phyloP scores from a whole-genome alignment of 92 coral and sea anemone species.

The Porites evermanni region DNA sequence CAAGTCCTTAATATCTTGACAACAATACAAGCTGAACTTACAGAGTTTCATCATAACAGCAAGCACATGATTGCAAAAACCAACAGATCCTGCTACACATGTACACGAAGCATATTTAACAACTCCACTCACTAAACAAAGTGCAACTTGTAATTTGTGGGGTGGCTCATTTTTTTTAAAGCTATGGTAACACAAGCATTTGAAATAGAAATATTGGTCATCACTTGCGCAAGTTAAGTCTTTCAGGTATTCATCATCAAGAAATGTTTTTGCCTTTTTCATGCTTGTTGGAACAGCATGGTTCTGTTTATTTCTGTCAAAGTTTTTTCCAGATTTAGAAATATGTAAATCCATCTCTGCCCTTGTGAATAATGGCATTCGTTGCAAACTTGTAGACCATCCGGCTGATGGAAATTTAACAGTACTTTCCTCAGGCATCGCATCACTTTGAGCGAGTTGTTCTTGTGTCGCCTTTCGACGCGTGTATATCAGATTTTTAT shows the following conservation, averaged over 20 bases:
- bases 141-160: constrained; percentile 62
- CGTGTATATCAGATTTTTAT: background rate
- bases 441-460: constrained; percentile 6
- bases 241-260: constrained; percentile 32
- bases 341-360: constrained; percentile 53
- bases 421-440: background rate
- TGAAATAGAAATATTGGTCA: constrained; percentile 46
- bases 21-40: no score
- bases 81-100: constrained; percentile 38
- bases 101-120: constrained; percentile 52
- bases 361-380: no score
- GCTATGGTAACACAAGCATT: constrained; percentile 59
- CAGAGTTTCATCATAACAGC: no score
- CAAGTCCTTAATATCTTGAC: constrained; percentile 19
- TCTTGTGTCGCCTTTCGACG: constrained; percentile 38
- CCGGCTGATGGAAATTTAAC: constrained; percentile 29
- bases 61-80: constrained; percentile 33
- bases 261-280: constrained; percentile 48
- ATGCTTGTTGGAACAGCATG: constrained; percentile 66
- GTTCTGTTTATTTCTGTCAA: constrained; percentile 36
- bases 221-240: constrained; percentile 55
- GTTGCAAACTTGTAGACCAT: constrained; percentile 32
- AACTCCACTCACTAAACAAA: constrained; percentile 54
- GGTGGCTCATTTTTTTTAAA: constrained; percentile 23
- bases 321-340: constrained; percentile 43